Conservation (phyloP, 1,140 invertebrate genomes). For the Acyrthosiphon pisum region DNA sequence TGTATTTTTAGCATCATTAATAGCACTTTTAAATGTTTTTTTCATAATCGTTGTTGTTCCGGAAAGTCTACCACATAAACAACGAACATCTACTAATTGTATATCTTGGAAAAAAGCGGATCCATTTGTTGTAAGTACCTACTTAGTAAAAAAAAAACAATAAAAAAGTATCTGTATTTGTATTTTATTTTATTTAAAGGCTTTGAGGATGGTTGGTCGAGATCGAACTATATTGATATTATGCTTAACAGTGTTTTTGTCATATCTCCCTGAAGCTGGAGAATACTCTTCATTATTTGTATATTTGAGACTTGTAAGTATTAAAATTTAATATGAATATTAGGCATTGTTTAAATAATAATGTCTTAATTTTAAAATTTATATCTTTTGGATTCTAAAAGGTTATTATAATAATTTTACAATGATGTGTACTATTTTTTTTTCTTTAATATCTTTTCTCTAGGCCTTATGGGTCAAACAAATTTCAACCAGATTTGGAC, state of each 20-base stretch:
- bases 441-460: too few species aligned
- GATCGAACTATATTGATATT: constrained; percentile 96
- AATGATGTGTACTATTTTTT: too few species aligned
- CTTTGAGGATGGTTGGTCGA: constrained; percentile 91
- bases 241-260: constrained; percentile 96
- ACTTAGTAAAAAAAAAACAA: not conserved
- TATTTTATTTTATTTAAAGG: constrained; percentile 66
- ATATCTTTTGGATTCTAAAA: too few species aligned
- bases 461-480: too few species aligned
- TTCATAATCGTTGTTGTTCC: constrained; percentile 98
- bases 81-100: constrained; percentile 71
- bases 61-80: constrained; percentile 95
- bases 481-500: too few species aligned
- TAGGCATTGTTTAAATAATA: not conserved
- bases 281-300: constrained; percentile 99
- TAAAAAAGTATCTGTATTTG: not conserved
- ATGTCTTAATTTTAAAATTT: too few species aligned
- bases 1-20: constrained; percentile 93
- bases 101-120: constrained; percentile 97
- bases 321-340: not conserved
- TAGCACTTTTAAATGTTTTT: constrained; percentile 95
- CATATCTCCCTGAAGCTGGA: constrained; percentile 97
- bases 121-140: constrained; percentile 83
- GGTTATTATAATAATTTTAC: not conserved
- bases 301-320: constrained; percentile 89